Evolutionary conservation across 2,113 vertebrate genomes (phyloP), one percentile per base, ranked within the genome.

Genomic region (Tenebrosternarchus preto): DNA sequence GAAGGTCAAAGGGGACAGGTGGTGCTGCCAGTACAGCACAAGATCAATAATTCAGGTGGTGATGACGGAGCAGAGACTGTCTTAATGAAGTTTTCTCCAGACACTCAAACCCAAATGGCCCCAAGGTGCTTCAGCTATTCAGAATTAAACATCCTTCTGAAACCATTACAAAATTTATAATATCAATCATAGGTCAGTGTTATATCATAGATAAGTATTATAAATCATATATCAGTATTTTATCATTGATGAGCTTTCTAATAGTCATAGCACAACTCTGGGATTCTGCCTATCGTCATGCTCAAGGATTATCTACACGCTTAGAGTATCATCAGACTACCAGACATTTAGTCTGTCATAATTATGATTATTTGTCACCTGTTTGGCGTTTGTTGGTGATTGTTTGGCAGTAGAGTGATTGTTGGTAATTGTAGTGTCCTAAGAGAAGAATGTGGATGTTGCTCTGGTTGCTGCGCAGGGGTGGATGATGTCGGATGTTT

Each of bases 1-100:
- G 29, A 79, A 87, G 72, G 68, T 83, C 81, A 85, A 53, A 78
- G 59, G 71, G 64, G 82, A 77, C 43, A n/a, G 24, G 33, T 27
- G 59, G 29, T 4, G 66, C 77, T 77, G 67, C 55, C 12, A 64
- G 67, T 55, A 43, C 76, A 36, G 57, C 60, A 64, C 69, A 60
- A 29, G 31, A 70, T 86, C 78, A 68, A 81, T 81, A 76, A 75
- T 75, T 81, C 68, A 59, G 50, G 63, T 31, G n/a, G 72, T 80
- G 20, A 63, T 50, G 72, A 46, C 17, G n/a, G 36, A 75, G 61
- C 25, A 59, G 56, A 36, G 73, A 56, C 36, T 43, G 50, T 79
- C 75, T 83, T 83, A 78, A 81, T 83, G 27, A 53, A 74, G 31
- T 69, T 57, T 66, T 67, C 43, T 53, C 31, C 17, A 20, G 27